Evolutionary conservation across 2,797 vertebrate species (phyloP).

Genomic region (Antrozous pallidus): DNA sequence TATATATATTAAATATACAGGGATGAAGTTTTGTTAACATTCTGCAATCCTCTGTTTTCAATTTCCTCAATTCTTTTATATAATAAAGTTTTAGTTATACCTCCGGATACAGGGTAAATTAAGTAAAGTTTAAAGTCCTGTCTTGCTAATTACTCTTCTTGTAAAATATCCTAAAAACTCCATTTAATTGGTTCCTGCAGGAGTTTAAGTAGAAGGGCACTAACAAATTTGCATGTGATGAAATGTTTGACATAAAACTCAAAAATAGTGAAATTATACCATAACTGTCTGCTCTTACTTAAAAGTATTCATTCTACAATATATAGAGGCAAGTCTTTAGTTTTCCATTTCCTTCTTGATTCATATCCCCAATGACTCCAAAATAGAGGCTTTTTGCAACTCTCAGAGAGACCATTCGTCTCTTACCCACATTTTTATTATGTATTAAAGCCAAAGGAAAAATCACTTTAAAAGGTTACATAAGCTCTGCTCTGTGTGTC

Average conservation of each 20-base stretch:
- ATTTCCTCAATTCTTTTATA: slow-evolving; percentile 83
- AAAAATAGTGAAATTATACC: neutral
- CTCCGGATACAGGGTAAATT: slow-evolving; percentile 80
- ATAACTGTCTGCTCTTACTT: neutral
- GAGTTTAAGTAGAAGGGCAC: slow-evolving; percentile 53
- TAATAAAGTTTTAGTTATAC: slow-evolving; percentile 80
- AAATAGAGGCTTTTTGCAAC: neutral
- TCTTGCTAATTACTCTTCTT: slow-evolving; percentile 78
- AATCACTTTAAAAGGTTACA: neutral
- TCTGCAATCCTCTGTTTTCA: slow-evolving; percentile 81
- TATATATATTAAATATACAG: slow-evolving; percentile 54
- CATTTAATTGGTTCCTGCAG: slow-evolving; percentile 73
- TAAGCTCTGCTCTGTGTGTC: neutral
- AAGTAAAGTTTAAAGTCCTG: slow-evolving; percentile 73
- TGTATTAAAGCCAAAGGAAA: neutral
- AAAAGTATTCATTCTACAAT: neutral
- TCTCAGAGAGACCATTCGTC: neutral
- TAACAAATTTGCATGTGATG: slow-evolving; percentile 56
- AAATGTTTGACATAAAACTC: slow-evolving; percentile 54
- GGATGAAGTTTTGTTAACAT: slow-evolving; percentile 72
- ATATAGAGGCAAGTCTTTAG: neutral
- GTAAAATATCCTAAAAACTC: slow-evolving; percentile 70
- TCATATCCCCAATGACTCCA: neutral
- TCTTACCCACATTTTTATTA: neutral
- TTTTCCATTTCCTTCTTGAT: neutral